Evolutionary conservation across 2,888 invertebrate species (phyloP).

Genomic region (Colostygia pectinataria): DNA sequence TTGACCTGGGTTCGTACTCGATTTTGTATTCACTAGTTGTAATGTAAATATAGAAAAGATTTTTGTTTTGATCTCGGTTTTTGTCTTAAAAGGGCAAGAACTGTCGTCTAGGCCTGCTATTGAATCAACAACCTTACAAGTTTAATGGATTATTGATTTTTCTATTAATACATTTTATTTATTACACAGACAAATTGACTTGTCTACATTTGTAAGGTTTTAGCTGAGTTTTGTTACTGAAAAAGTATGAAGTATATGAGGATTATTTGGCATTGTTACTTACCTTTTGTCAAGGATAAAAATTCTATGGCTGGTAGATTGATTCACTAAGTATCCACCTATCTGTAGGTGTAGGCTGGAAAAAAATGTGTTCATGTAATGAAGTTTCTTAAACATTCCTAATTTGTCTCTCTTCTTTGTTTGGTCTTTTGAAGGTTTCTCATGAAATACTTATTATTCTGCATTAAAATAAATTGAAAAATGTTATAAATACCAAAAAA

Average conservation of each 20-base stretch:
- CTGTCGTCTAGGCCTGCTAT: slow-evolving; percentile 36
- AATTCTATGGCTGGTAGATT: background rate
- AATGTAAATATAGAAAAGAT: slow-evolving; percentile 68
- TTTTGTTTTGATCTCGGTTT: slow-evolving; percentile 54
- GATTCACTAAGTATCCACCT: too few relatives aligned
- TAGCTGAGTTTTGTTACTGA: slow-evolving; percentile 5
- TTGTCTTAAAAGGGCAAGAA: slow-evolving; percentile 41
- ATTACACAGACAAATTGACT: background rate
- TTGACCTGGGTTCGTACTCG: slow-evolving; percentile 95
- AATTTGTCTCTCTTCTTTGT: background rate
- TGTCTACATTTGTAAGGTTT: slow-evolving; percentile 5
- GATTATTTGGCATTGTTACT: background rate
- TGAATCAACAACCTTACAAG: slow-evolving; percentile 8
- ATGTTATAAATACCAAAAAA: too few relatives aligned
- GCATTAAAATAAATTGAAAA: too few relatives aligned
- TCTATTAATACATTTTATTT: background rate
- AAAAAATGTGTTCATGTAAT: too few relatives aligned
- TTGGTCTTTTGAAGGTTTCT: background rate
- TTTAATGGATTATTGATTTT: slow-evolving; percentile 8
- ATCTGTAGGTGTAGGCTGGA: too few relatives aligned
- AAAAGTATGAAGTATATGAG: too few relatives aligned
- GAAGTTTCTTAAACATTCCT: too few relatives aligned
- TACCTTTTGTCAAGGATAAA: background rate
- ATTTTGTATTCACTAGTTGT: slow-evolving; percentile 69
- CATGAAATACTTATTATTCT: too few relatives aligned